These are phyloP conservation scores for Drosophila equinoxialis DNA, from an alignment of 1,140 invertebrate genomes.

Conservation along the genomic window DNA sequence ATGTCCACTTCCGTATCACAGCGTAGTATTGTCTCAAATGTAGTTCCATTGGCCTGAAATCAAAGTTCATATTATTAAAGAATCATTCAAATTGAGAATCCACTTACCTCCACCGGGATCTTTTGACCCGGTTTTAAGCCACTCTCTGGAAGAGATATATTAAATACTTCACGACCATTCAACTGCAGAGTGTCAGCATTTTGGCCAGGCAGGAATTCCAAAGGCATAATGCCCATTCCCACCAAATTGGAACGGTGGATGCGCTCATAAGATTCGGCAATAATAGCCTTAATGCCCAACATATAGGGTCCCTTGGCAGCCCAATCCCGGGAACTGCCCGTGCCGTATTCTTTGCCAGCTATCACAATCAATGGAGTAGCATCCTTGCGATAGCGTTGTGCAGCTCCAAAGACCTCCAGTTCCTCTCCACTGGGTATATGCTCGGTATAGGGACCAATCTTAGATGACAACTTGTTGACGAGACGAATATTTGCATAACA, in stretches of 20 bases:
- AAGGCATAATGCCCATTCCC: slow-evolving; percentile 98
- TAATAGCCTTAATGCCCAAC: slow-evolving; percentile 94
- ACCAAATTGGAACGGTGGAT: slow-evolving; percentile 99
- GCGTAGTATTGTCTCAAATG: slow-evolving; percentile 83
- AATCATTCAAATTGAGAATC: background rate
- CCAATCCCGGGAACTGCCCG: slow-evolving; percentile 98
- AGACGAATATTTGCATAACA: slow-evolving; percentile 99
- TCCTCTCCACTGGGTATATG: slow-evolving; percentile 94
- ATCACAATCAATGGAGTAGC: slow-evolving; percentile 91
- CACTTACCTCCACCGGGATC: slow-evolving; percentile 76
- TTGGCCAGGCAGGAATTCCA: slow-evolving; percentile 94
- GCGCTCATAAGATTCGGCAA: slow-evolving; percentile 98
- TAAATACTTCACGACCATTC: slow-evolving; percentile 93
- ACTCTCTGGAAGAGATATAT: slow-evolving; percentile 90
- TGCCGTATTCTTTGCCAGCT: slow-evolving; percentile 99
- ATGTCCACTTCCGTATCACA: slow-evolving; percentile 99
- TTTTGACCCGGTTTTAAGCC: slow-evolving; percentile 74
- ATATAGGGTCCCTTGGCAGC: slow-evolving; percentile 98
- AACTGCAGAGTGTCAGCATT: slow-evolving; percentile 92
- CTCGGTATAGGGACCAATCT: slow-evolving; percentile 92
- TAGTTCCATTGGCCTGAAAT: slow-evolving; percentile 83
- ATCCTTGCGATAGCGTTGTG: slow-evolving; percentile 87
- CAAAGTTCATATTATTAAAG: background rate
- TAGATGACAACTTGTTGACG: slow-evolving; percentile 94
- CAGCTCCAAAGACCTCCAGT: slow-evolving; percentile 98